Conservation (phyloP, 2,113 vertebrate species). For the Hucho hucho region DNA sequence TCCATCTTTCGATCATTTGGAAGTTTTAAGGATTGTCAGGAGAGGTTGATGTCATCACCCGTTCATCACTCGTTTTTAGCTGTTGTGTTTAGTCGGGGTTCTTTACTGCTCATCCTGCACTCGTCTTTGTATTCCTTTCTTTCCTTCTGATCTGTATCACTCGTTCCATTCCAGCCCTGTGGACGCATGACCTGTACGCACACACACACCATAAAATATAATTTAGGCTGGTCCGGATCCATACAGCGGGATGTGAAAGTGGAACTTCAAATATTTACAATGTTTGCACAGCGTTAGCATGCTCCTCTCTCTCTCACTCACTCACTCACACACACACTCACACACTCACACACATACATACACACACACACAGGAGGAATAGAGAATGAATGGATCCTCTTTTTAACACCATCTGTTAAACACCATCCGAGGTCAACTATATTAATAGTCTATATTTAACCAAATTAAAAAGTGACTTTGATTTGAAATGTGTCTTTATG, state of each 20-base stretch:
- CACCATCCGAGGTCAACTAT: no score
- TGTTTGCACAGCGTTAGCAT: conserved; percentile 38
- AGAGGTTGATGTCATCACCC: background rate
- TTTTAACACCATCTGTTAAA: no score
- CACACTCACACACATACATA: no score
- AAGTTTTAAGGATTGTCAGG: background rate
- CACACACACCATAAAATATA: background rate
- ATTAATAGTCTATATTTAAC: no score
- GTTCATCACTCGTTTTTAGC: background rate
- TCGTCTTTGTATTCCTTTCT: conserved; percentile 19
- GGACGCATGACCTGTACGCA: no score
- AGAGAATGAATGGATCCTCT: no score
- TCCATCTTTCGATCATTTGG: background rate
- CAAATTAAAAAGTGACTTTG: no score
- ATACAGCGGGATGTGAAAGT: conserved; percentile 42
- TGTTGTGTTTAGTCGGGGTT: conserved; percentile 41
- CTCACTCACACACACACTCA: background rate
- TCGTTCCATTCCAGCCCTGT: conserved; percentile 23
- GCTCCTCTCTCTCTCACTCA: background rate
- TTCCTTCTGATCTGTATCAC: conserved; percentile 51
- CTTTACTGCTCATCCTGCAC: conserved; percentile 47
- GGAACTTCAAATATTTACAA: background rate
- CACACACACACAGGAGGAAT: background rate
- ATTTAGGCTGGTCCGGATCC: background rate
- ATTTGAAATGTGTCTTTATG: no score